Evolutionary conservation across 53 echinoderm and acorn worm species (phyloP).

Genomic region (Mesocentrotus franciscanus): DNA sequence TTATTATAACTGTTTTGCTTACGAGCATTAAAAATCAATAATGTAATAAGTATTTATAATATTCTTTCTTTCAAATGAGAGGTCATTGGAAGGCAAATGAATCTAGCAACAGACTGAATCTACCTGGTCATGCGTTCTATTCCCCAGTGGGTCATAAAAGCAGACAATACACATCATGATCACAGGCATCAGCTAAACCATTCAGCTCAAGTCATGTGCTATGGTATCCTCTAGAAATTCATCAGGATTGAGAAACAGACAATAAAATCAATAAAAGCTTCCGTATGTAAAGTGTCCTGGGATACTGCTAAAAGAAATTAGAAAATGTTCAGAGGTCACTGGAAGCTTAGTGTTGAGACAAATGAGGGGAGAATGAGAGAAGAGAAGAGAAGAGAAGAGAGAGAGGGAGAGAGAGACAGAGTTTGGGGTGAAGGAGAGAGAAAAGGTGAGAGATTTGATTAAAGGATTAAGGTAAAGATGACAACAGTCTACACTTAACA

Average conservation of each 20-base stretch:
- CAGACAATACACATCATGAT: constrained; percentile 17
- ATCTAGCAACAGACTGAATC: not conserved
- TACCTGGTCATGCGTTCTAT: not conserved
- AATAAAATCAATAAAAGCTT: constrained; percentile 48
- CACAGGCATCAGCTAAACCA: not conserved
- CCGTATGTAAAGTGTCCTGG: not conserved
- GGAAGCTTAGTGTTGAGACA: not conserved
- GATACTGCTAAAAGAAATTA: not conserved
- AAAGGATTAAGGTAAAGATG: constrained; percentile 4
- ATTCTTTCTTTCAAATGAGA: not conserved
- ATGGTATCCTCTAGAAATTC: constrained; percentile 29
- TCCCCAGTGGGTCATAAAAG: not conserved
- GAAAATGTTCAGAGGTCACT: not conserved
- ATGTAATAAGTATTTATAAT: not conserved
- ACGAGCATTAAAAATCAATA: not conserved
- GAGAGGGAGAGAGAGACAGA: not conserved
- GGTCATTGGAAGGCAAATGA: constrained; percentile 4
- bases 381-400: not conserved
- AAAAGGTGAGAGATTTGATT: not conserved
- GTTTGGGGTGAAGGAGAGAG: not conserved
- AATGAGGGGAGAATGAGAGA: not conserved
- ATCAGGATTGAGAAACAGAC: constrained; percentile 38
- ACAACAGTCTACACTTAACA: constrained; percentile 23
- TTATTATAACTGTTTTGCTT: not conserved
- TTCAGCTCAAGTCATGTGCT: constrained; percentile 1